phyloP scores from a whole-genome alignment of 2,113 vertebrate genomes.

The Puntigrus tetrazona region DNA sequence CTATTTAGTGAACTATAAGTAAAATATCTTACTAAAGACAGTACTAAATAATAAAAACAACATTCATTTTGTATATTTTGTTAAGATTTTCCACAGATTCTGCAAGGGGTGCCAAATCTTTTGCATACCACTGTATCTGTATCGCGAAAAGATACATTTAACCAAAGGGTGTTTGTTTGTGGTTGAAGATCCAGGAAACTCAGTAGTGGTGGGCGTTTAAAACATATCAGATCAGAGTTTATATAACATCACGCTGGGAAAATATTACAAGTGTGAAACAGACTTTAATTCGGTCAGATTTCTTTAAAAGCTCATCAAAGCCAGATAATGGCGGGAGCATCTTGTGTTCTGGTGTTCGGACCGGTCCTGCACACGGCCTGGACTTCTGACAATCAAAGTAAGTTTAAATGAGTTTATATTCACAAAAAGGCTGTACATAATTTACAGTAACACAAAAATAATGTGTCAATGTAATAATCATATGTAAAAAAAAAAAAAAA shows the following conservation, averaged over 20 bases:
- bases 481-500: no score
- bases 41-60: no score
- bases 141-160: no score
- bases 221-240: slow-evolving; percentile 16
- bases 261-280: not conserved
- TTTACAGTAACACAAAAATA: no score
- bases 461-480: no score
- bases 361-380: slow-evolving; percentile 7
- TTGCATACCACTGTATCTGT: no score
- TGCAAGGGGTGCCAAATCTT: no score
- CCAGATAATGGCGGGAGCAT: slow-evolving; percentile 24
- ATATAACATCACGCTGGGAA: not conserved
- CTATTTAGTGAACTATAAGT: no score
- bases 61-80: no score
- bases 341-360: not conserved
- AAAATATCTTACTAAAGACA: no score
- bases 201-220: not conserved
- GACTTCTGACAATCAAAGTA: slow-evolving; percentile 1
- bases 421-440: not conserved
- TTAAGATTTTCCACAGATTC: no score
- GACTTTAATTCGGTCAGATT: not conserved
- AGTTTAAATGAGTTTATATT: not conserved
- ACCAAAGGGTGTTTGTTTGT: not conserved
- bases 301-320: not conserved
- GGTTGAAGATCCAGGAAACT: not conserved